Conservation (phyloP, 2,113 vertebrate species). For the Strix uralensis region DNA sequence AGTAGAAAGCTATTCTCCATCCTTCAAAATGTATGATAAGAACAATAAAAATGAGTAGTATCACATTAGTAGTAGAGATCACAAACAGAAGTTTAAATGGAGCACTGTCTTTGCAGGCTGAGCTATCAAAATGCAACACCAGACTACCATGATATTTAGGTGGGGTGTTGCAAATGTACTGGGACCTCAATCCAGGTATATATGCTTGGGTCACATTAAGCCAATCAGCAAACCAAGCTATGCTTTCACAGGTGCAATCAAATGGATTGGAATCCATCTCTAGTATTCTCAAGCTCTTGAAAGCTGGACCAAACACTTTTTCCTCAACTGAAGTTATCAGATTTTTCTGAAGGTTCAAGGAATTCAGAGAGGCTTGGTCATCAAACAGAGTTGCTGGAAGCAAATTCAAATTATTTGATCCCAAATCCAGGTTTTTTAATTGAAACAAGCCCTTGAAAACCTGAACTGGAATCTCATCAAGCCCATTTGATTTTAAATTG, state of each 20-base stretch:
- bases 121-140: slow-evolving; percentile 80
- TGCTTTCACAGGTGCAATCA: slow-evolving; percentile 96
- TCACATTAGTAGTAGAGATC: slow-evolving; percentile 69
- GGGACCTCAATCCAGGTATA: slow-evolving; percentile 68
- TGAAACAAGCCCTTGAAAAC: slow-evolving; percentile 78
- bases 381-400: slow-evolving; percentile 83
- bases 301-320: slow-evolving; percentile 77
- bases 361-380: slow-evolving; percentile 75
- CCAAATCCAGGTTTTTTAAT: slow-evolving; percentile 78
- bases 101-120: slow-evolving; percentile 88
- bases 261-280: slow-evolving; percentile 89
- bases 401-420: slow-evolving; percentile 83
- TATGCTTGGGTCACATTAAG: slow-evolving; percentile 79
- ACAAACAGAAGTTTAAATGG: slow-evolving; percentile 85
- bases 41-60: slow-evolving; percentile 65
- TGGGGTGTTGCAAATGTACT: slow-evolving; percentile 92
- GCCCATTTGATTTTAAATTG: slow-evolving; percentile 86
- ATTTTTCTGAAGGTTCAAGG: slow-evolving; percentile 87
- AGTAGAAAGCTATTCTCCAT: slow-evolving; percentile 92
- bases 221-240: slow-evolving; percentile 91
- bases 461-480: slow-evolving; percentile 88
- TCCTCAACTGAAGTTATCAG: slow-evolving; percentile 86
- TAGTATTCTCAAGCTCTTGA: slow-evolving; percentile 79
- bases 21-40: slow-evolving; percentile 85
- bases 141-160: slow-evolving; percentile 80